Evolutionary conservation across 2,888 invertebrate genomes (phyloP).

Genomic region (Chromoteleia sp.): DNA sequence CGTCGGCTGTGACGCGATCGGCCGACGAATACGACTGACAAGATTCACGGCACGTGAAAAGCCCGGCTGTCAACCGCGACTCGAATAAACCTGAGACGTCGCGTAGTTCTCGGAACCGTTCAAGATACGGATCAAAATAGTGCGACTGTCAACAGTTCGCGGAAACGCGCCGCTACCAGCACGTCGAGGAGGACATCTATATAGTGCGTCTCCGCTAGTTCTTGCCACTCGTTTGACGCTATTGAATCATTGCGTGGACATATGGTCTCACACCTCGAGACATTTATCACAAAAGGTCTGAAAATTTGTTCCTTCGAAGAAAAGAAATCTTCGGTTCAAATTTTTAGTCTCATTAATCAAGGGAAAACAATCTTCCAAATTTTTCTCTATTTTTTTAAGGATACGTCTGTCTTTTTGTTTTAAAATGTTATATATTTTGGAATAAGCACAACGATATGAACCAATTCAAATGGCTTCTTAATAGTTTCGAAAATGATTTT

Average conservation of each 20-base stretch:
- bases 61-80: slow-evolving; percentile 40
- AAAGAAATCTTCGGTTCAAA: no score
- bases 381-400: no score
- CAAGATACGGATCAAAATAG: slow-evolving; percentile 70
- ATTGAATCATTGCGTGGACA: slow-evolving; percentile 40
- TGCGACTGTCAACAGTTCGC: slow-evolving; percentile 70
- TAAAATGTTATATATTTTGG: no score
- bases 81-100: slow-evolving; percentile 59
- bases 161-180: slow-evolving; percentile 63
- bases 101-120: slow-evolving; percentile 57
- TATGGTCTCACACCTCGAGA: neutral
- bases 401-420: no score
- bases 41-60: slow-evolving; percentile 44
- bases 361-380: no score
- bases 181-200: slow-evolving; percentile 53
- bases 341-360: no score
- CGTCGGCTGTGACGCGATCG: slow-evolving; percentile 30
- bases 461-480: no score
- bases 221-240: slow-evolving; percentile 33
- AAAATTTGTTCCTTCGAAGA: no score
- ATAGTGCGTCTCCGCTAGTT: slow-evolving; percentile 35
- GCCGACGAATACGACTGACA: slow-evolving; percentile 16
- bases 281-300: slow-evolving; percentile 7
- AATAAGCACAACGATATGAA: no score
- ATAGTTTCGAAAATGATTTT: no score